Evolutionary conservation across 2,113 vertebrate genomes (phyloP).

Genomic region (Misgurnus mizolepis): DNA sequence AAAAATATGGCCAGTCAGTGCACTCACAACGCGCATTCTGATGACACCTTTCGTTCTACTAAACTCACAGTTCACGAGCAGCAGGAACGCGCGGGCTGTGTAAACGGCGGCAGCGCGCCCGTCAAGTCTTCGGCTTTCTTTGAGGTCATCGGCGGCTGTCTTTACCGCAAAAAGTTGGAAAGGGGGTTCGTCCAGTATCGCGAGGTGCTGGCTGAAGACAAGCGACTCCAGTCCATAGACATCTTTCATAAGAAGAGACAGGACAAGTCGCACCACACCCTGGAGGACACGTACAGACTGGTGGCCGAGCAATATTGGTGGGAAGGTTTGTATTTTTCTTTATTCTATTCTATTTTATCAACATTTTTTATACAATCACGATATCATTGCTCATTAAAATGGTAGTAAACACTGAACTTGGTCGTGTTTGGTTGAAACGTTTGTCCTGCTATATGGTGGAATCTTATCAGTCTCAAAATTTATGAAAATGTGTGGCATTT

Average conservation of each 20-base stretch:
- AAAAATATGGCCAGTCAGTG: conserved; percentile 69
- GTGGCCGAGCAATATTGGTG: conserved; percentile 84
- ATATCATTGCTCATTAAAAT: background rate
- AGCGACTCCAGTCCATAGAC: conserved; percentile 69
- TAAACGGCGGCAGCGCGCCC: conserved; percentile 50
- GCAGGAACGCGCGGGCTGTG: conserved; percentile 36
- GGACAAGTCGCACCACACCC: conserved; percentile 72
- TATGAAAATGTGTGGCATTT: too few species aligned
- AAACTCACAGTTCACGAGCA: conserved; percentile 56
- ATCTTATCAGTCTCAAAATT: too few species aligned
- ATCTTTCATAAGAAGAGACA: conserved; percentile 71
- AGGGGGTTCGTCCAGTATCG: conserved; percentile 76
- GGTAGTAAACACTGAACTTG: background rate
- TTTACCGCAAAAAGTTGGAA: conserved; percentile 80
- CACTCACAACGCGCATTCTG: conserved; percentile 52
- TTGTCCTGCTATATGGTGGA: background rate
- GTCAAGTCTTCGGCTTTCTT: conserved; percentile 66
- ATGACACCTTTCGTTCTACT: conserved; percentile 59
- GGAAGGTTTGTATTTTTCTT: conserved; percentile 68
- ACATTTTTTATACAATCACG: background rate
- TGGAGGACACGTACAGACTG: conserved; percentile 79
- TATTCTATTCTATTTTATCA: background rate
- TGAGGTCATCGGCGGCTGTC: conserved; percentile 73
- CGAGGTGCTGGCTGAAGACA: conserved; percentile 75
- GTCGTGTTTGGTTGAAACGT: background rate